Percentiles rank a stretch among this genome's conserved stretches.
These are phyloP conservation scores for Pluvianellus socialis DNA, from an alignment of 2,113 vertebrate genomes.

Conservation along the genomic window DNA sequence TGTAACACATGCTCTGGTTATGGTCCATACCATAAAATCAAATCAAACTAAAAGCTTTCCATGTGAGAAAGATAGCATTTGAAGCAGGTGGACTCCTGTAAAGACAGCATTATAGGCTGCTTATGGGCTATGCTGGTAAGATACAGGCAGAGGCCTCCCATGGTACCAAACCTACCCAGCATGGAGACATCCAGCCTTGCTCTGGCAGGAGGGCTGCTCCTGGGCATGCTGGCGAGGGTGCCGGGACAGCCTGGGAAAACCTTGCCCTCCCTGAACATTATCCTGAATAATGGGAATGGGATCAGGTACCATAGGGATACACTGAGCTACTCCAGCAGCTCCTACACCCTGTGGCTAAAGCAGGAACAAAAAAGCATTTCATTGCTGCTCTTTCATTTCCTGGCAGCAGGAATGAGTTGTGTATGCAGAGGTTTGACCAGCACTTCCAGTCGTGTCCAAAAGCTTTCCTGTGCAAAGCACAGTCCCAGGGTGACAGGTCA, in stretches of 20 bases:
- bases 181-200: not conserved
- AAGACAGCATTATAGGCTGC: not conserved
- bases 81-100: not conserved
- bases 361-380: not conserved
- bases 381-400: not conserved
- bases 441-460: not conserved
- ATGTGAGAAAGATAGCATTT: not conserved
- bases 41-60: not conserved
- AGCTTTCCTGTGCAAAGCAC: not conserved
- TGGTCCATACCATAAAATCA: not conserved
- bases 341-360: not conserved
- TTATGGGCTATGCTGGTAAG: not conserved
- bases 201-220: not conserved
- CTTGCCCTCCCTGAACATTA: not conserved
- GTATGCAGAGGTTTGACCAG: not conserved
- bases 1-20: not conserved
- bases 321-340: not conserved
- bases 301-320: fast-evolving
- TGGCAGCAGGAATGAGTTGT: not conserved
- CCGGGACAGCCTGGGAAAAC: not conserved
- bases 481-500: not conserved
- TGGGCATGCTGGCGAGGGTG: too few relatives aligned
- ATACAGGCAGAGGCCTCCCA: not conserved
- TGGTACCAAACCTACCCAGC: not conserved
- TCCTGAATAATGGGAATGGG: not conserved